Percentiles rank a stretch among this genome's conserved stretches.
Evolutionary conservation across 2,888 invertebrate species (phyloP).

Genomic region (Tuta absoluta): DNA sequence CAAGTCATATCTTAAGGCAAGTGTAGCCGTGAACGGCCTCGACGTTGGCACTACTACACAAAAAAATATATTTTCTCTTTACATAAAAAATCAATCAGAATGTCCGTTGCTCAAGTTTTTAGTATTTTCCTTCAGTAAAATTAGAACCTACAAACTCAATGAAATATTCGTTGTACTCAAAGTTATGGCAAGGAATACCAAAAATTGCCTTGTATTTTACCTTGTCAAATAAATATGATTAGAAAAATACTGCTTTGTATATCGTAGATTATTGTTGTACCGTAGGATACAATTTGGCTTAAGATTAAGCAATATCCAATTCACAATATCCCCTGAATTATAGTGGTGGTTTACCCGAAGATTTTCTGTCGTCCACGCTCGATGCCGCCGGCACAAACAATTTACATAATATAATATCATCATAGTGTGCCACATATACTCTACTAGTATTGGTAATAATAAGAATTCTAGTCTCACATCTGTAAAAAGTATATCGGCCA

Average conservation of each 20-base stretch:
- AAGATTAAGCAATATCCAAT: constrained; percentile 17
- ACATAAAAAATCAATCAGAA: too few species aligned
- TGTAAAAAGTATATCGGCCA: too few species aligned
- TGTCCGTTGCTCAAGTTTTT: too few species aligned
- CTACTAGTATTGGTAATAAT: background rate
- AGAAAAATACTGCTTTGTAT: background rate
- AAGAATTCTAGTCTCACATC: background rate
- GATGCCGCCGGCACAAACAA: constrained; percentile 51
- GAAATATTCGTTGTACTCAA: too few species aligned
- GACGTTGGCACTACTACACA: too few species aligned
- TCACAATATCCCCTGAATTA: constrained; percentile 12
- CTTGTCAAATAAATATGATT: background rate
- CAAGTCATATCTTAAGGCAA: too few species aligned
- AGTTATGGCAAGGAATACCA: too few species aligned
- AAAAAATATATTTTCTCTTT: too few species aligned
- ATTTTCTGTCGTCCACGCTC: constrained; percentile 29
- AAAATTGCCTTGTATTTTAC: too few species aligned
- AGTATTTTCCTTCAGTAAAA: too few species aligned
- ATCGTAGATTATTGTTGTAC: background rate
- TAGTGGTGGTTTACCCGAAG: background rate
- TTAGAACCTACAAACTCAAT: too few species aligned
- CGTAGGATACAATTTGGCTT: background rate
- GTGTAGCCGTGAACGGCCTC: too few species aligned
- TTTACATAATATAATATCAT: constrained; percentile 71
- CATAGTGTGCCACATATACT: constrained; percentile 36